Conservation (phyloP, 2,888 invertebrate species). For the Mimachlamys varia region DNA sequence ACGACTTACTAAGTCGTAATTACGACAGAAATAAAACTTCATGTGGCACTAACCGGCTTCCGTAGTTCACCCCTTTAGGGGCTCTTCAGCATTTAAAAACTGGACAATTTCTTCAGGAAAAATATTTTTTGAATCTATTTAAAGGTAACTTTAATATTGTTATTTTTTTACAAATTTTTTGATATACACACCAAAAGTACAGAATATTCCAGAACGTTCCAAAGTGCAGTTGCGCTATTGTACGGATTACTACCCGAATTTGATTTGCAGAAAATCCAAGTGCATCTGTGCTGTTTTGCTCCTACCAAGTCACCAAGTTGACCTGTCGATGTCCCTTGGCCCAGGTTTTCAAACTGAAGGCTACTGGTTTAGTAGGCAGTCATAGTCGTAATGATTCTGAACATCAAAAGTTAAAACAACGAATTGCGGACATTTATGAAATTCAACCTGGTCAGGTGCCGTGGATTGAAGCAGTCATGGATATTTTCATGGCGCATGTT, state of each 20-base stretch:
- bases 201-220: conserved; percentile 93
- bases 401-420: conserved; percentile 86
- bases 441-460: conserved; percentile 85
- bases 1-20: too few relatives aligned
- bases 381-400: conserved; percentile 83
- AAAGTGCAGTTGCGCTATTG: conserved; percentile 92
- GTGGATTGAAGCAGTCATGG: conserved; percentile 87
- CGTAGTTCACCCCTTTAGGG: conserved; percentile 91
- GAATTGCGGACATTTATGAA: conserved; percentile 86
- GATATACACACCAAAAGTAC: conserved; percentile 88
- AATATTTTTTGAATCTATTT: conserved; percentile 79
- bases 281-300: conserved; percentile 82
- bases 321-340: conserved; percentile 90
- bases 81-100: conserved; percentile 91
- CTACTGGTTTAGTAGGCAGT: conserved; percentile 43
- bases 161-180: conserved; percentile 79
- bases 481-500: conserved; percentile 91
- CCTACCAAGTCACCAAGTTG: conserved; percentile 85
- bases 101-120: conserved; percentile 85
- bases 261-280: conserved; percentile 86
- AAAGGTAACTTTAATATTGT: conserved; percentile 69
- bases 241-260: conserved; percentile 88
- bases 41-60: too few relatives aligned
- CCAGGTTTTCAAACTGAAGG: conserved; percentile 83
- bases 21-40: too few relatives aligned